These are phyloP conservation scores for Araneus ventricosus DNA, from an alignment of 1,140 invertebrate species.

Conservation along the genomic window DNA sequence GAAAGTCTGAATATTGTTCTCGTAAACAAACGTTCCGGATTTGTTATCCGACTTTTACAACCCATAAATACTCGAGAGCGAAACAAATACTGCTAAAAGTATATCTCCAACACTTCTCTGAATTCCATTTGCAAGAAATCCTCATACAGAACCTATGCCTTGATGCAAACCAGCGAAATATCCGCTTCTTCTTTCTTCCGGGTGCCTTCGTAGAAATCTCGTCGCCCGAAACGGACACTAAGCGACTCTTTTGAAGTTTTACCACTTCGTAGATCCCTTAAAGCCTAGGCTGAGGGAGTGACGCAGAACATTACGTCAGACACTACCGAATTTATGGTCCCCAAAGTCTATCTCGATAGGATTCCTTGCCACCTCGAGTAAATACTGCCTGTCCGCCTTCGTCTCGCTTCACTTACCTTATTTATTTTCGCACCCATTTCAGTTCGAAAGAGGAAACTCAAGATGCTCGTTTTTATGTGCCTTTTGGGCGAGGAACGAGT, in stretches of 20 bases:
- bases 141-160: too few relatives aligned
- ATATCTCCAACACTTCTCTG: not conserved
- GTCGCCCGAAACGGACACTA: constrained; percentile 9
- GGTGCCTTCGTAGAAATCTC: not conserved
- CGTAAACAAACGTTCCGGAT: not conserved
- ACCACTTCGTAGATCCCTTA: not conserved
- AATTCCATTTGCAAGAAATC: too few relatives aligned
- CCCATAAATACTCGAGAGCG: not conserved
- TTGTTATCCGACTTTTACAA: not conserved
- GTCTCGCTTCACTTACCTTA: not conserved
- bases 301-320: constrained; percentile 7
- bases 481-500: not conserved
- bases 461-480: constrained; percentile 9
- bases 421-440: constrained; percentile 14
- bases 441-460: not conserved
- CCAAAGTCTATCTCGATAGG: not conserved
- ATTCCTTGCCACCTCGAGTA: not conserved
- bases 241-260: not conserved
- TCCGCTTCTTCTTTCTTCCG: not conserved
- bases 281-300: not conserved
- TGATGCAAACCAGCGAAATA: too few relatives aligned
- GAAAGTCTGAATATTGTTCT: not conserved
- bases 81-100: not conserved
- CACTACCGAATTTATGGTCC: not conserved
- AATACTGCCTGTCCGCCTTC: constrained; percentile 11